These are phyloP conservation scores for Hetaerina titia DNA, from an alignment of 2,888 invertebrate species.

Conservation along the genomic window DNA sequence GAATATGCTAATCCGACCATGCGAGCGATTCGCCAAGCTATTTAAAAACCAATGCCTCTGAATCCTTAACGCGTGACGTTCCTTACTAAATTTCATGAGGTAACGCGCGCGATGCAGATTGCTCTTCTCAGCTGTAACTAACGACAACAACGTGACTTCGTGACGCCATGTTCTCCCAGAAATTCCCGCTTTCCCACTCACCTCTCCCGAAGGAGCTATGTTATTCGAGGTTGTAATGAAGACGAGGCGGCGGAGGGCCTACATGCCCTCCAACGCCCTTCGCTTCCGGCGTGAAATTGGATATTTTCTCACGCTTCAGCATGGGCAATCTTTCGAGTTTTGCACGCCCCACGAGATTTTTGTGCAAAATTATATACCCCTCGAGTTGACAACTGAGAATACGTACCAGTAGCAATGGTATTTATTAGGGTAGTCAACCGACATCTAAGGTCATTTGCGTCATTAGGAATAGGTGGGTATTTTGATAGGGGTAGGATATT, in stretches of 20 bases:
- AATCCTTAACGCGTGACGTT: not conserved
- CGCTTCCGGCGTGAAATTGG: constrained; percentile 6
- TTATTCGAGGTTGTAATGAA: not conserved
- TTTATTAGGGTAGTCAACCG: too few species aligned
- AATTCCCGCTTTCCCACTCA: not conserved
- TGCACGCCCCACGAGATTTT: not conserved
- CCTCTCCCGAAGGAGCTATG: not conserved
- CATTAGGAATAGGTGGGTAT: too few species aligned
- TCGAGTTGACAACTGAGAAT: not conserved
- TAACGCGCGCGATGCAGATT: not conserved
- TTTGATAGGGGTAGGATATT: too few species aligned
- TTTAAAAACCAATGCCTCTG: not conserved
- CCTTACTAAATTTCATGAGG: not conserved
- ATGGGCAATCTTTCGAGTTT: not conserved
- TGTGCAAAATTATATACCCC: not conserved
- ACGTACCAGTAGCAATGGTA: not conserved
- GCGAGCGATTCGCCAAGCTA: not conserved
- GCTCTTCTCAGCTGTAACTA: not conserved
- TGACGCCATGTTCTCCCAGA: not conserved
- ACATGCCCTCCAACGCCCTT: not conserved
- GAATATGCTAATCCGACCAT: not conserved
- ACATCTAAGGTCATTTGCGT: too few species aligned
- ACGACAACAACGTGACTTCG: not conserved
- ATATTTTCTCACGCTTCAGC: not conserved
- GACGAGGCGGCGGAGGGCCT: not conserved